Percentiles rank a stretch among this genome's conserved stretches.
These are phyloP conservation scores for Parauchenoglanis ngamensis DNA, from an alignment of 2,797 vertebrate genomes.

Conservation along the genomic window DNA sequence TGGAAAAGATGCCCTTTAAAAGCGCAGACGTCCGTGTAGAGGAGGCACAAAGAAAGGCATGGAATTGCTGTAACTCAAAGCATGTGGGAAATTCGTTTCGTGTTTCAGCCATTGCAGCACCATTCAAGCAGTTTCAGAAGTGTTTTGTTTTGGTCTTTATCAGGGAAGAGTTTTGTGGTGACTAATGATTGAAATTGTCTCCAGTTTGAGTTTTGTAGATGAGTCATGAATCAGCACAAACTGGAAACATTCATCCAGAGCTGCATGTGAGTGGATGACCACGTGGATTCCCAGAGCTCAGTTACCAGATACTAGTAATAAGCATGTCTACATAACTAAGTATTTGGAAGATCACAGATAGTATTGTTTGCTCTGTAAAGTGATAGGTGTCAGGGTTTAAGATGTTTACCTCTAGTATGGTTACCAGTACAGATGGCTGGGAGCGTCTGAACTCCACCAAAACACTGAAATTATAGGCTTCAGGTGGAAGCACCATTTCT, in stretches of 20 bases:
- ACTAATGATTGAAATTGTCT: not conserved
- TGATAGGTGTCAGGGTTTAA: slow-evolving; percentile 13
- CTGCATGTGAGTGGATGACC: not conserved
- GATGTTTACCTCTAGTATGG: not conserved
- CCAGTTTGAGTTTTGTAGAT: not conserved
- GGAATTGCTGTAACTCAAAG: not conserved
- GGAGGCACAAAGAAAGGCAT: not conserved
- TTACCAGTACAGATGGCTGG: slow-evolving; percentile 31
- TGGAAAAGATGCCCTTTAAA: slow-evolving; percentile 29
- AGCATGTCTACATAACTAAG: not conserved
- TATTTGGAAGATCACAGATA: slow-evolving; percentile 7
- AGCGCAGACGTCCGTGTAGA: slow-evolving; percentile 15
- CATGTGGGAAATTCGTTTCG: not conserved
- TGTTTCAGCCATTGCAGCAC: not conserved
- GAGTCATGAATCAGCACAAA: not conserved
- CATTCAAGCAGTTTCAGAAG: slow-evolving; percentile 1
- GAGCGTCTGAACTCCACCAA: slow-evolving; percentile 26
- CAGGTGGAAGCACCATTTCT: slow-evolving; percentile 19
- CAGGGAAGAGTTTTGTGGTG: not conserved
- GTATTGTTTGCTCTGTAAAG: slow-evolving; percentile 24
- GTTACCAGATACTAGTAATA: not conserved
- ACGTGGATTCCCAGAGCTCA: slow-evolving; percentile 3
- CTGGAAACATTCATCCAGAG: not conserved
- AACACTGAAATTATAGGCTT: slow-evolving; percentile 49
- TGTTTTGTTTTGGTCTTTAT: not conserved